phyloP scores from a whole-genome alignment of 2,797 vertebrate species.

The Lemur catta region DNA sequence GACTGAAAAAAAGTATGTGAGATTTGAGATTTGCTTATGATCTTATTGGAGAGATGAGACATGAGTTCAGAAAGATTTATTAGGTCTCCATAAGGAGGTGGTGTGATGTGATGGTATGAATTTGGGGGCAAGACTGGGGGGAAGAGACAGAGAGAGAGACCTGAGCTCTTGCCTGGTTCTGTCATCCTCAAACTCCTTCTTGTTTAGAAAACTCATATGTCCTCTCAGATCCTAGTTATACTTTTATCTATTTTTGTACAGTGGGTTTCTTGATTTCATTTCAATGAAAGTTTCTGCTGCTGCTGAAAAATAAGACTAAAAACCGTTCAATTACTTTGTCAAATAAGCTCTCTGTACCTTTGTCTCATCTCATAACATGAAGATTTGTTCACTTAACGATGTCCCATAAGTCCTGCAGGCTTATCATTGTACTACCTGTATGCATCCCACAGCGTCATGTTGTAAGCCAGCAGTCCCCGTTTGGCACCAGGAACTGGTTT shows the following conservation, averaged over 20 bases:
- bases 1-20: not conserved
- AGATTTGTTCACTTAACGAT: not conserved
- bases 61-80: not conserved
- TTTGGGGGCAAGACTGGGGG: rapidly evolving
- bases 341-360: not conserved
- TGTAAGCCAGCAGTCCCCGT: not conserved
- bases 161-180: not conserved
- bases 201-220: not conserved
- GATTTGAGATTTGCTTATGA: not conserved
- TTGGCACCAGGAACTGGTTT: too few relatives aligned
- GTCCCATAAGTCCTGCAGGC: not conserved
- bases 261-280: not conserved
- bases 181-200: not conserved
- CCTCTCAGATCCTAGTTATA: not conserved
- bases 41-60: not conserved
- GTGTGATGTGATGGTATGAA: not conserved
- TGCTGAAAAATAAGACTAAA: conserved; percentile 16
- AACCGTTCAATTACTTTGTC: not conserved
- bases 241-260: not conserved
- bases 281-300: not conserved
- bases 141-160: not conserved
- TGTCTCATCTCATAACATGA: not conserved
- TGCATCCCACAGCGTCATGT: not conserved
- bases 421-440: not conserved
- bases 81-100: not conserved